Percentiles rank a stretch among this genome's conserved stretches.
phyloP scores from a whole-genome alignment of 2,888 invertebrate species.

The Harpalus rubripes region DNA sequence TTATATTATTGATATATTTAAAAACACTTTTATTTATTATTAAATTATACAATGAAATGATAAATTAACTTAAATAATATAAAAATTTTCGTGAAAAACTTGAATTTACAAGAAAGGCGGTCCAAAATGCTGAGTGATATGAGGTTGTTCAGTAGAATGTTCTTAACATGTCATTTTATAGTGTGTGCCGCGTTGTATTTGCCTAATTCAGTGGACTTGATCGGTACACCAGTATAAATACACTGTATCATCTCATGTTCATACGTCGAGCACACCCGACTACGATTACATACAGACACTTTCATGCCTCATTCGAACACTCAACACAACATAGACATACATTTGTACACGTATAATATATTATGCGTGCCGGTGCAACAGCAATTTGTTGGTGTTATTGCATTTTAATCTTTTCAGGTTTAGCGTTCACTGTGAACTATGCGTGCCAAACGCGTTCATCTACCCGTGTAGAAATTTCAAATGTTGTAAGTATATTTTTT shows the following conservation, averaged over 20 bases:
- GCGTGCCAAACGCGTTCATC: constrained; percentile 66
- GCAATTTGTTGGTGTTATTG: constrained; percentile 58
- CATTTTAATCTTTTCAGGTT: constrained; percentile 61
- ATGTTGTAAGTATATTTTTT: constrained; percentile 61
- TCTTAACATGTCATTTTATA: constrained; percentile 40
- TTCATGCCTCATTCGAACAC: constrained; percentile 27
- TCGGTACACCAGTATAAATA: constrained; percentile 24
- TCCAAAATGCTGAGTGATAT: constrained; percentile 4
- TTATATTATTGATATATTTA: background rate
- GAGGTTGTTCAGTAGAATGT: constrained; percentile 1
- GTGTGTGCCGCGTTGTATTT: constrained; percentile 47
- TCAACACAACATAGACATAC: constrained; percentile 28
- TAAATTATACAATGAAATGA: background rate
- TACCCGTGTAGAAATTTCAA: constrained; percentile 61
- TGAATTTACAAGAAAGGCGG: background rate
- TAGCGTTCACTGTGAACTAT: constrained; percentile 61
- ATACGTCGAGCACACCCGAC: constrained; percentile 36
- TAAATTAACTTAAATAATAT: constrained; percentile 20
- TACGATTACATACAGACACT: constrained; percentile 22
- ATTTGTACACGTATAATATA: constrained; percentile 30
- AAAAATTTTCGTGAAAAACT: constrained; percentile 9
- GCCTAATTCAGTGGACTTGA: constrained; percentile 49
- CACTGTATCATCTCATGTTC: constrained; percentile 39
- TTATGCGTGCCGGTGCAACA: constrained; percentile 43
- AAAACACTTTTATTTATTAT: background rate